Percentiles rank a stretch among this genome's conserved stretches.
Evolutionary conservation across 2,888 invertebrate species (phyloP).

Genomic region (Pantelozetes paolii): DNA sequence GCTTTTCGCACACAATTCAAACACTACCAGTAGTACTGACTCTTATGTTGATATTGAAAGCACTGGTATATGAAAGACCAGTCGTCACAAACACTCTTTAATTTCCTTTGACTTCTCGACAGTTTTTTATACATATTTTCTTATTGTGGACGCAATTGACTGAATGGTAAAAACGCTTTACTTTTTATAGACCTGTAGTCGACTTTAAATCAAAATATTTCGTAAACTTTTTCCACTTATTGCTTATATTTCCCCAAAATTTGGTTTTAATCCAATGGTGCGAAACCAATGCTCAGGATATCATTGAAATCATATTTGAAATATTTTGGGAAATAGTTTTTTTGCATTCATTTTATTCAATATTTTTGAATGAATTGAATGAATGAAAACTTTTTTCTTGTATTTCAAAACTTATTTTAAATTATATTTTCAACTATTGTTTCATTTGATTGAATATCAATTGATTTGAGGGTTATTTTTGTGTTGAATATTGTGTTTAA

Average conservation of each 20-base stretch:
- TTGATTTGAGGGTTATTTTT: not conserved
- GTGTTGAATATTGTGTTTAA: not conserved
- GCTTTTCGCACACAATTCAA: not conserved
- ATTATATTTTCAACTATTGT: not conserved
- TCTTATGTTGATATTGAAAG: too few species aligned
- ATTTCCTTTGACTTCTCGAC: not conserved
- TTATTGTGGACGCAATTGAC: slow-evolving; percentile 2
- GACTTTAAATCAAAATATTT: not conserved
- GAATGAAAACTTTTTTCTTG: not conserved
- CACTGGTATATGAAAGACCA: not conserved
- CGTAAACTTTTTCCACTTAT: too few species aligned
- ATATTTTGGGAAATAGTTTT: too few species aligned
- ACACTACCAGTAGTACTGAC: not conserved
- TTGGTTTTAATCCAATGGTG: not conserved
- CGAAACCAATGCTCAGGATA: not conserved
- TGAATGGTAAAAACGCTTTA: not conserved
- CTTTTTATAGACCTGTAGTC: not conserved
- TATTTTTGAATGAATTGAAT: not conserved
- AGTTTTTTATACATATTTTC: not conserved
- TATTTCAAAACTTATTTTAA: too few species aligned
- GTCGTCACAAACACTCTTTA: not conserved
- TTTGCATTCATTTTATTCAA: not conserved
- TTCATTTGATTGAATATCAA: slow-evolving; percentile 13
- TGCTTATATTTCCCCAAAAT: not conserved
- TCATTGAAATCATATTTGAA: not conserved